Percentiles rank a stretch among this genome's conserved stretches.
These are phyloP conservation scores for Calonectris borealis DNA, from an alignment of 2,113 vertebrate species.

Conservation along the genomic window DNA sequence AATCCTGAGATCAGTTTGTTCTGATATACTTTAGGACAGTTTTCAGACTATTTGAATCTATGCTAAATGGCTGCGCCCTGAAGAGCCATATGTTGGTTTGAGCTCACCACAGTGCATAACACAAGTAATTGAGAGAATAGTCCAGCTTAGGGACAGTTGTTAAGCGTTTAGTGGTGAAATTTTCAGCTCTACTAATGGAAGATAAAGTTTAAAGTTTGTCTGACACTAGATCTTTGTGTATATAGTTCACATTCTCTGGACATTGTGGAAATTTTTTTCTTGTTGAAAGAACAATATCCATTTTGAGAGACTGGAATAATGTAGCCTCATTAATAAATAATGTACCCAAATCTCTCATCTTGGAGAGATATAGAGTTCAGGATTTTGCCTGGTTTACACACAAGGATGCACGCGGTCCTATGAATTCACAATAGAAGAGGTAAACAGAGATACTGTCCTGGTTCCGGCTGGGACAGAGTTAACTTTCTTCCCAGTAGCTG, in stretches of 20 bases:
- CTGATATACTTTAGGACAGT: neutral
- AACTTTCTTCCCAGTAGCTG: too few relatives aligned
- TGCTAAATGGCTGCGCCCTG: neutral
- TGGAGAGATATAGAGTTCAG: neutral
- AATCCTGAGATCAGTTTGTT: neutral
- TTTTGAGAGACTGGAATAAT: neutral
- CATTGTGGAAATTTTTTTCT: neutral
- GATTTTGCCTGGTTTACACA: neutral
- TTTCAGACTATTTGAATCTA: neutral
- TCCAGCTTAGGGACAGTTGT: neutral
- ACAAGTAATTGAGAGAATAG: neutral
- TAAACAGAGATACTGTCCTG: neutral
- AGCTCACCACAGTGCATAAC: neutral
- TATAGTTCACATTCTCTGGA: neutral
- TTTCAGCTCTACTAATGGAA: neutral
- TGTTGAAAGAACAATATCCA: neutral
- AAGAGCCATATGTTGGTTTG: neutral
- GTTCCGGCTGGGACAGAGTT: too few relatives aligned
- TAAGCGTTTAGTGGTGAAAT: neutral
- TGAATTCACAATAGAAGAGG: neutral
- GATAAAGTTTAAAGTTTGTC: neutral
- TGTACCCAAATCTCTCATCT: neutral
- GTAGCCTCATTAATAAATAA: neutral
- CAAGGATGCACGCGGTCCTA: neutral
- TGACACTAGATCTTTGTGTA: neutral